A percentile compares a stretch with the other conserved stretches of the same genome.
These are phyloP conservation scores for Petromus typicus DNA, from an alignment of 2,113 vertebrate genomes.

Conservation along the genomic window DNA sequence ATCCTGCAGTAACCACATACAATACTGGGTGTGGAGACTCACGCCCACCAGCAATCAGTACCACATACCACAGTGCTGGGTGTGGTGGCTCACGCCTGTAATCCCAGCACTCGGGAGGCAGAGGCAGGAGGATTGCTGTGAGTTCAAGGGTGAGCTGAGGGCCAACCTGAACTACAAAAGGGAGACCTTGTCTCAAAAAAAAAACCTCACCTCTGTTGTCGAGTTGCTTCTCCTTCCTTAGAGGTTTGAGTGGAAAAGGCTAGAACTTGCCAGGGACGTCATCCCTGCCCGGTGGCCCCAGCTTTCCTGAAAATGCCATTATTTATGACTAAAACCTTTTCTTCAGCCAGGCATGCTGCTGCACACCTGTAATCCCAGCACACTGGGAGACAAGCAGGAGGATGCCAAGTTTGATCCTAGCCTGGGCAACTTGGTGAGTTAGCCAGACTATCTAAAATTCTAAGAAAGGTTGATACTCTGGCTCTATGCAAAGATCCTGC, in stretches of 20 bases:
- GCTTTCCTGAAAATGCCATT: neutral
- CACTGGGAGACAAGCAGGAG: neutral
- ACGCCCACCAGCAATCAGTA: no score
- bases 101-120: no score
- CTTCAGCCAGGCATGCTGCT: neutral
- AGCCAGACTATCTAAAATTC: neutral
- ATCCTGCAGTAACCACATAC: no score
- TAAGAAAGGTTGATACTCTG: neutral
- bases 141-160: no score
- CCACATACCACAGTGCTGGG: no score
- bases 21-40: no score
- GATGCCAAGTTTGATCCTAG: neutral
- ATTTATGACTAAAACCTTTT: neutral
- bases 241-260: neutral
- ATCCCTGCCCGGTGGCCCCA: neutral
- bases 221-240: neutral
- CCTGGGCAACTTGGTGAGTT: neutral
- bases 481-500: neutral
- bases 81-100: no score
- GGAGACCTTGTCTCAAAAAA: no score
- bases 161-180: no score
- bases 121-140: no score
- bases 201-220: no score
- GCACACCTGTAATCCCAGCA: neutral
- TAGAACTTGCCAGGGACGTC: neutral